Conservation (phyloP, 2,888 invertebrate species). For the Zelleria hepariella region DNA sequence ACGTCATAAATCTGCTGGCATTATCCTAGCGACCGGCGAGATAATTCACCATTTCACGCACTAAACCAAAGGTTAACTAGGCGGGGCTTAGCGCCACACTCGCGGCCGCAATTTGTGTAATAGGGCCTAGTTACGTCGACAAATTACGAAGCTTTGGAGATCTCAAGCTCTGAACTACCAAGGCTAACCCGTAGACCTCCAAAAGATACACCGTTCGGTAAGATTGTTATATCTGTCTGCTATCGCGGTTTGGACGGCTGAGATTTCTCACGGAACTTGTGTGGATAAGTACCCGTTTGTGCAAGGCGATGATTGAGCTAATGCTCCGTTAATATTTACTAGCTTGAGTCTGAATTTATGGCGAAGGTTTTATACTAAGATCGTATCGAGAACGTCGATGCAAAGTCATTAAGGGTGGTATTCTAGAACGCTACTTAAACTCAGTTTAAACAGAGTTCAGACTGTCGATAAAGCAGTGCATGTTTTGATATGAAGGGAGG, state of each 20-base stretch:
- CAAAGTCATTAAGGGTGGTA: too few relatives aligned
- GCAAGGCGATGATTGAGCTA: not conserved
- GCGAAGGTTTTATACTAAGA: too few relatives aligned
- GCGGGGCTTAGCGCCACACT: not conserved
- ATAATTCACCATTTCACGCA: constrained; percentile 7
- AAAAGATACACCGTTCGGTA: not conserved
- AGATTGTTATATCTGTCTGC: not conserved
- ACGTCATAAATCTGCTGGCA: constrained; percentile 66
- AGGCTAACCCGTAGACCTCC: not conserved
- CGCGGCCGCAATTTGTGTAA: not conserved
- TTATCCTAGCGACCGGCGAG: constrained; percentile 16
- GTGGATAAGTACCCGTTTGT: not conserved
- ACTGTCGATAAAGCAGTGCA: too few relatives aligned
- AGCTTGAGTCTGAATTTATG: not conserved
- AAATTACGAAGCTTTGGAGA: not conserved
- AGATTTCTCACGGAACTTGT: not conserved
- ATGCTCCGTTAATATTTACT: not conserved
- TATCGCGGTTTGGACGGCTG: not conserved
- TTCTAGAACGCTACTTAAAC: too few relatives aligned
- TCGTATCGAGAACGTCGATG: too few relatives aligned
- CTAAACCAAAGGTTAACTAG: constrained; percentile 7
- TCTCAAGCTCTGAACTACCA: not conserved
- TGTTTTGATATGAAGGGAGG: too few relatives aligned
- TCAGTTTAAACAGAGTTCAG: too few relatives aligned
- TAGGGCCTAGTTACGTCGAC: not conserved